Percentiles rank a stretch among this genome's conserved stretches.
Evolutionary conservation across 2,888 invertebrate species (phyloP).

Genomic region (Cactoblastis cactorum): DNA sequence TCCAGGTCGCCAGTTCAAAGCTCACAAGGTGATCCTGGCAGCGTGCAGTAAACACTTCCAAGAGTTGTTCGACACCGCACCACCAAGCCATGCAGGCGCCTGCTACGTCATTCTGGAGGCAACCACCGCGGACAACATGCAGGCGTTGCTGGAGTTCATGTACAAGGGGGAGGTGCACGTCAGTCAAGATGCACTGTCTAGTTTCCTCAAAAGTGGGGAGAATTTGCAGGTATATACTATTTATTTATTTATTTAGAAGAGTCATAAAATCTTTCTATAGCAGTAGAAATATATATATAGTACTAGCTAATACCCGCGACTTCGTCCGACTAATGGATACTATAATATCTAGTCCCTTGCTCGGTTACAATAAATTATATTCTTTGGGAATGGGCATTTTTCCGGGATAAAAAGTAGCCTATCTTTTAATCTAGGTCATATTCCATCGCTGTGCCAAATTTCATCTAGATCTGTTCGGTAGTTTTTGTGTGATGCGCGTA

Average conservation of each 20-base stretch:
- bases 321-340: too few relatives aligned
- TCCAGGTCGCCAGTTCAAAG: slow-evolving; percentile 93
- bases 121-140: slow-evolving; percentile 93
- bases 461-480: too few relatives aligned
- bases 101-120: slow-evolving; percentile 94
- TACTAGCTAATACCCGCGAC: too few relatives aligned
- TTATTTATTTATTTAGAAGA: not conserved
- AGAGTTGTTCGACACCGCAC: slow-evolving; percentile 93
- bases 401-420: too few relatives aligned
- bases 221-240: slow-evolving; percentile 85
- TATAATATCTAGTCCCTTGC: too few relatives aligned
- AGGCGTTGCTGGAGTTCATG: slow-evolving; percentile 94
- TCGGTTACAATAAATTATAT: too few relatives aligned
- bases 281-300: too few relatives aligned
- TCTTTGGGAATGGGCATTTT: too few relatives aligned
- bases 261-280: too few relatives aligned
- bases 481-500: too few relatives aligned
- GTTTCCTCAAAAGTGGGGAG: slow-evolving; percentile 94
- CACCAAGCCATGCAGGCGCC: slow-evolving; percentile 86
- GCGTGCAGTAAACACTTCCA: slow-evolving; percentile 96
- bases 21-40: slow-evolving; percentile 93
- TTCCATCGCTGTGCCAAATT: too few relatives aligned
- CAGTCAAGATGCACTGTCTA: slow-evolving; percentile 93
- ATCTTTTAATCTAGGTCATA: too few relatives aligned
- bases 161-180: slow-evolving; percentile 96